Percentiles rank a stretch among this genome's conserved stretches.
phyloP scores from a whole-genome alignment of 1,140 invertebrate genomes.

The Coptotermes formosanus region DNA sequence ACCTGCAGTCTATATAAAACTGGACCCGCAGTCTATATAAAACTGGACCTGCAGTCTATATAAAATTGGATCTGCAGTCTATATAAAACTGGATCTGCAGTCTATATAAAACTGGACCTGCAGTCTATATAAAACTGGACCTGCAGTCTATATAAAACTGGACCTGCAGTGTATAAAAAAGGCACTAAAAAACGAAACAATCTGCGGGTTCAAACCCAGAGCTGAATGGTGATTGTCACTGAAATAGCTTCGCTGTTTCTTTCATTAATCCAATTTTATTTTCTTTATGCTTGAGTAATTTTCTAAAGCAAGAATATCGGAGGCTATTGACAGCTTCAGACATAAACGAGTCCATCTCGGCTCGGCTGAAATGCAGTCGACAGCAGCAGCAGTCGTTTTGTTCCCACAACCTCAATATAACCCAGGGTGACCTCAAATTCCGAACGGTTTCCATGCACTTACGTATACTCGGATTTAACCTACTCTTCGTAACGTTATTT shows the following conservation, averaged over 20 bases:
- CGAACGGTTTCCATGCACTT: background rate
- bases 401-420: background rate
- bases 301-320: background rate
- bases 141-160: too few species aligned
- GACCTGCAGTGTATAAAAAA: too few species aligned
- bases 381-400: background rate
- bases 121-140: too few species aligned
- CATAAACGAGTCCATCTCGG: background rate
- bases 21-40: too few species aligned
- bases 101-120: too few species aligned
- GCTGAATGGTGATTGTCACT: background rate
- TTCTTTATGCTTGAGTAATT: slow-evolving; percentile 3
- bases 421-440: background rate
- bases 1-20: too few species aligned
- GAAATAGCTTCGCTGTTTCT: background rate
- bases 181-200: too few species aligned
- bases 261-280: background rate
- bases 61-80: too few species aligned
- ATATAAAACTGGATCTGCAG: too few species aligned
- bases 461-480: background rate
- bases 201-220: background rate
- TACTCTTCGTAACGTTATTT: background rate
- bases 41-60: too few species aligned
- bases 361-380: background rate
- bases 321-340: background rate